Evolutionary conservation across 2,888 invertebrate genomes (phyloP), one percentile per base, ranked within the genome.

Genomic region (Quadroppia sp.): DNA sequence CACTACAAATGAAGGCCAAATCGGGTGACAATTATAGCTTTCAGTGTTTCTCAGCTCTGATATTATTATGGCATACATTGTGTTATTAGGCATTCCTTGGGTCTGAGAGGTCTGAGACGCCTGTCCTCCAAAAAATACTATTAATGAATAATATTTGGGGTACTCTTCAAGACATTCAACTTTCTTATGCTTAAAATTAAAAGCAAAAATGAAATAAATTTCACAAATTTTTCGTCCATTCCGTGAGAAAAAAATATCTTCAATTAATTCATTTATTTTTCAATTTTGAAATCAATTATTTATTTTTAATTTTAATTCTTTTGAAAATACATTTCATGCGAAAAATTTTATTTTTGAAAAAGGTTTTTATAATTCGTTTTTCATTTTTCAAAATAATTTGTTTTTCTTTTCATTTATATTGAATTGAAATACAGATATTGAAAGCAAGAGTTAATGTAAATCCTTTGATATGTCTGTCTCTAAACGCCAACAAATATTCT

Each of bases 1-100:
- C 32, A n/a, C 32, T 61, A 11, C 17, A 32, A 61, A 13, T n/a
- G 32, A 61, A 61, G 61, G 61, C 36, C 61, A 36, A n/a, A 36
- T 30, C 20, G 17, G 61, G 36, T 61, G 61, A 61, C 61, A 61
- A 61, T 61, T 61, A 61, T 61, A 61, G 61, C 30, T 28, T 36
- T 61, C 61, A n/a, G 25, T 7, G 1, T 20, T 61, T n/a, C n/a
- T n/a, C n/a, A 1, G 61, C 17, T 53, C 25, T 61, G 13, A 61
- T 61, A 32, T 36, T 32, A 61, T 61, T 61, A 61, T 61, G 32
- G 32, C 61, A 36, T 61, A 61, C 36, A 32, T 61, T 32, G 11
- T 28, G 1, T 20, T 6, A 20, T 25, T 4, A 23, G 50, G n/a
- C n/a, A n/a, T n/a, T n/a, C n/a, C n/a, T n/a, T n/a, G n/a, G n/a